Percentiles rank a stretch among this genome's conserved stretches.
Evolutionary conservation across 2,888 invertebrate species (phyloP).

Genomic region (Eulithis testata): DNA sequence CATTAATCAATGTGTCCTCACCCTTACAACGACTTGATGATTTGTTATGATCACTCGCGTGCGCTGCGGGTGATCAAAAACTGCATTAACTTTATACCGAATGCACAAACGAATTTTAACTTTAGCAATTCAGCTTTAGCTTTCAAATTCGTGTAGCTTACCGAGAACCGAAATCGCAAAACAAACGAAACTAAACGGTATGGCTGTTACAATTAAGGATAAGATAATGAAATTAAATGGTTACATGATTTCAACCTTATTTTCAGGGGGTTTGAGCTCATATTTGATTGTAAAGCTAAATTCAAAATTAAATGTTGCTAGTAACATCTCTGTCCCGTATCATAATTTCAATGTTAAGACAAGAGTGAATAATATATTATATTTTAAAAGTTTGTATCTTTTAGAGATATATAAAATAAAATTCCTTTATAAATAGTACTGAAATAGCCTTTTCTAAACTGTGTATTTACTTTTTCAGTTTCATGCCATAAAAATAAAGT

Average conservation of each 20-base stretch:
- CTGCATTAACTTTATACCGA: constrained; percentile 62
- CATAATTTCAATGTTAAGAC: constrained; percentile 75
- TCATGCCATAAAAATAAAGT: too few species aligned
- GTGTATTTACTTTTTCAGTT: too few species aligned
- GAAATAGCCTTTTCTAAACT: too few species aligned
- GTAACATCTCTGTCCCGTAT: constrained; percentile 70
- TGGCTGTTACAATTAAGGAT: constrained; percentile 76
- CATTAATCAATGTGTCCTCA: constrained; percentile 43
- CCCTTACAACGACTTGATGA: constrained; percentile 61
- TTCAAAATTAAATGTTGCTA: constrained; percentile 64
- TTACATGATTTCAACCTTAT: constrained; percentile 46
- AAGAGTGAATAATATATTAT: constrained; percentile 78
- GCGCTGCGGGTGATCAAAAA: constrained; percentile 76
- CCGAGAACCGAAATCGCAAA: constrained; percentile 64
- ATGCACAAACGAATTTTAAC: constrained; percentile 51
- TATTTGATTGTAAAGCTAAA: constrained; percentile 42
- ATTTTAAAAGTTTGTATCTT: constrained; percentile 53
- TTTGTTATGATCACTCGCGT: constrained; percentile 79
- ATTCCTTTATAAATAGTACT: not conserved
- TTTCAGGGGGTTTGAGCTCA: constrained; percentile 37
- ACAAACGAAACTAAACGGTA: constrained; percentile 77
- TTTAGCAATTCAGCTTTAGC: constrained; percentile 47
- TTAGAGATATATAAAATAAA: constrained; percentile 25
- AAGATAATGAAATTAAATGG: constrained; percentile 61
- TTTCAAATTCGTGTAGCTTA: constrained; percentile 44